phyloP scores from a whole-genome alignment of 35 echinoderm and acorn worm species.

The Ptychodera flava region DNA sequence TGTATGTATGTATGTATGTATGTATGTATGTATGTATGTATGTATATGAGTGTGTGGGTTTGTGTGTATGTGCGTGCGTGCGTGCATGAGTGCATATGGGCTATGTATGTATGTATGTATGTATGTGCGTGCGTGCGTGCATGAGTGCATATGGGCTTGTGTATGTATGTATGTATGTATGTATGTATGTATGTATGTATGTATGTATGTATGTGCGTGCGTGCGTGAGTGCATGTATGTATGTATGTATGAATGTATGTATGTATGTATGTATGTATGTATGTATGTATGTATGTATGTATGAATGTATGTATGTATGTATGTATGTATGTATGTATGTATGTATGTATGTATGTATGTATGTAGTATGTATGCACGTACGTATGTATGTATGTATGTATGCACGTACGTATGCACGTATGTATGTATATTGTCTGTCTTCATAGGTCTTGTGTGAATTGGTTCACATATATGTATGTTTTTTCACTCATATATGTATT shows the following conservation, averaged over 20 bases:
- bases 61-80: background rate
- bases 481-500: too few species aligned
- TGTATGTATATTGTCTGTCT: background rate
- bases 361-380: background rate
- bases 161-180: background rate
- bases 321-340: background rate
- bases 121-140: background rate
- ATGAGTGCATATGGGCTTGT: too few species aligned
- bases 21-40: background rate
- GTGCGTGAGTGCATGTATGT: background rate
- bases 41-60: background rate
- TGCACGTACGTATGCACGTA: background rate
- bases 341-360: background rate
- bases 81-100: background rate
- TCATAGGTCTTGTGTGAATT: too few species aligned
- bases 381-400: background rate
- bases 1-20: background rate
- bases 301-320: background rate
- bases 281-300: background rate
- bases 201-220: background rate
- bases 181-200: conserved; percentile 2
- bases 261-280: background rate
- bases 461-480: too few species aligned
- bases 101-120: background rate
- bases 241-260: background rate